These are phyloP conservation scores for Lasioglossum zephyrum DNA, from an alignment of 2,888 invertebrate genomes.

Conservation along the genomic window DNA sequence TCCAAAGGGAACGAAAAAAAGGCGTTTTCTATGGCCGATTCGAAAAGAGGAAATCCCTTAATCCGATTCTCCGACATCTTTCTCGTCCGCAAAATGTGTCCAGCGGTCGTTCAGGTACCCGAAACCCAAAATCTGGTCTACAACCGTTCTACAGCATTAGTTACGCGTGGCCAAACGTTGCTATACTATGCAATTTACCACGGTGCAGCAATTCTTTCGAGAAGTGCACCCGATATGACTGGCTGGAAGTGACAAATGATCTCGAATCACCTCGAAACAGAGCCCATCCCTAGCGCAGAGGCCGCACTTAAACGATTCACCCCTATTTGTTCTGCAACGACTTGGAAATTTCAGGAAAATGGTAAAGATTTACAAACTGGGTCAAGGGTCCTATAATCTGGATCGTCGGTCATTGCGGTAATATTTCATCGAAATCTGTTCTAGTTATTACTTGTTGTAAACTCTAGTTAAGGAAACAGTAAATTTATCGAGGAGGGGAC, in stretches of 20 bases:
- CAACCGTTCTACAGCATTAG: slow-evolving; percentile 43
- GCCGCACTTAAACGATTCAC: slow-evolving; percentile 1
- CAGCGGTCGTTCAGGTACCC: slow-evolving; percentile 28
- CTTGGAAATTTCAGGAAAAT: slow-evolving; percentile 25
- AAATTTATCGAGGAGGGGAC: too few relatives aligned
- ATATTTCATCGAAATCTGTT: too few relatives aligned
- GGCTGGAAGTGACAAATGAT: slow-evolving; percentile 50
- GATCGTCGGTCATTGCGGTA: neutral
- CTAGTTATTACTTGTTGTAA: too few relatives aligned
- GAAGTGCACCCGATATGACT: slow-evolving; percentile 27
- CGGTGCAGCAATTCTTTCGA: slow-evolving; percentile 18
- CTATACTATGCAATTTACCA: slow-evolving; percentile 38
- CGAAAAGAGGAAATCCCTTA: slow-evolving; percentile 53
- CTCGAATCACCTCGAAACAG: slow-evolving; percentile 18
- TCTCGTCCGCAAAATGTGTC: slow-evolving; percentile 16
- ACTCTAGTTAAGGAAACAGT: too few relatives aligned
- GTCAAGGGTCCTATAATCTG: neutral
- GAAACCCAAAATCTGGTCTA: neutral
- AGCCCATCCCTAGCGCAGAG: slow-evolving; percentile 7
- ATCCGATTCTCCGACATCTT: slow-evolving; percentile 55
- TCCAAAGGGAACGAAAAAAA: neutral
- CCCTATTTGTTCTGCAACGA: slow-evolving; percentile 41
- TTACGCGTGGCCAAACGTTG: slow-evolving; percentile 46
- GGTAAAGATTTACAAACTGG: slow-evolving; percentile 19
- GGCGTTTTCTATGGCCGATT: slow-evolving; percentile 10